Base-by-base conservation (phyloP, 2,113 vertebrate genomes). In the Alosa alosa region DNA sequence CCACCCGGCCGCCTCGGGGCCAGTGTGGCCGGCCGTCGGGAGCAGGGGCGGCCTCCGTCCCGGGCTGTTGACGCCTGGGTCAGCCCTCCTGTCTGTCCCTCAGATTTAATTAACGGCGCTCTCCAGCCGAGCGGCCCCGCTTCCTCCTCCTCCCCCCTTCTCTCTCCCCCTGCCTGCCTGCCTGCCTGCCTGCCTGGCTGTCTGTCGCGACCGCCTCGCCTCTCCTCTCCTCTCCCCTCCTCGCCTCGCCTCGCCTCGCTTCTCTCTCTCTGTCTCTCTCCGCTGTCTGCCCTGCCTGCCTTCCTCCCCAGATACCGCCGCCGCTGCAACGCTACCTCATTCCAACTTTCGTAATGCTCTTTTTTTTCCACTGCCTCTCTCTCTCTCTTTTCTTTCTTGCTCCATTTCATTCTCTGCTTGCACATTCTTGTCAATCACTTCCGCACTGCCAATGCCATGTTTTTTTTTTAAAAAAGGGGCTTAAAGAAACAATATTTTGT, bases 31-130 rank as follows among this genome's bases (percentile, higher is more conserved):
- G 68, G 50, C 82, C 47, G 41, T 39, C 36, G 31, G 87, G 86
- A 41, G 72, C 72, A 60, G 52, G 57, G 44, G 44, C 85, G 41
- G 55, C 44, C 86, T 84, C 87, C 83, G 81, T 83, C 84, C 68
- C 89, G 83, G 89, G 89, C 87, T 90, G 91, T 92, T 91, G 93
- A 93, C 91, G 93, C 89, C 91, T 89, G 88, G 88, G 88, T 87
- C 91, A 94, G 92, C 91, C 92, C 93, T 94, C 93, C 93, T 94
- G 94, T 95, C 94, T 94, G 93, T 95, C 93, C 93, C 95, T 96
- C 94, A 94, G 94, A 96, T 95, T 95, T 96, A 96, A 96, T 95
- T 95, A 96, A 94, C 92, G 90, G 93, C 89, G 93, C 90, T 93
- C 94, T 94, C 91, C 92, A 88, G 92, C 92, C 82, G 90, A 90